A percentile compares a stretch with the other conserved stretches of the same genome.
Conservation (phyloP, 2,113 vertebrate genomes). For the Amazona guildingii region DNA sequence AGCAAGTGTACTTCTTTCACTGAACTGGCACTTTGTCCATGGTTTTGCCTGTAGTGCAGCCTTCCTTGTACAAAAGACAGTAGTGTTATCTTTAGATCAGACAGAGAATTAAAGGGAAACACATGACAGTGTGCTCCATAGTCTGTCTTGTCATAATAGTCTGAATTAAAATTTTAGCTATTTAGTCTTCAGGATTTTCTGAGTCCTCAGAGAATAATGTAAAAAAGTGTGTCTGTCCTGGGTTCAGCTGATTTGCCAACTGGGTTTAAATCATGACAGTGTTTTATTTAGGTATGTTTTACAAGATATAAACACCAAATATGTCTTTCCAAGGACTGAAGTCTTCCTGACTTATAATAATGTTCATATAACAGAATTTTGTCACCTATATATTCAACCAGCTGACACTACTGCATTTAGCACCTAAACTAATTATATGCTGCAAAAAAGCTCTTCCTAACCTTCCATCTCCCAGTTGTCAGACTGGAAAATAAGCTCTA, state of each 20-base stretch:
- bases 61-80: background rate
- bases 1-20: background rate
- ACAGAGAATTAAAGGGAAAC: background rate
- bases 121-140: background rate
- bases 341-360: background rate
- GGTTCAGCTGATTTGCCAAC: no score
- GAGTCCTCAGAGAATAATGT: background rate
- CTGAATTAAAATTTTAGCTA: background rate
- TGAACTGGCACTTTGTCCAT: background rate
- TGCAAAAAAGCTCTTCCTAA: background rate
- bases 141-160: background rate
- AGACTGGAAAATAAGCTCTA: slow-evolving; percentile 18
- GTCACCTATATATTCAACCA: background rate
- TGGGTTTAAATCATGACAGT: no score
- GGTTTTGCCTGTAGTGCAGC: background rate
- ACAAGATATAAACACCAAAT: background rate
- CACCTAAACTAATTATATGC: background rate
- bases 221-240: no score
- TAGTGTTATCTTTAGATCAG: background rate
- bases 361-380: background rate
- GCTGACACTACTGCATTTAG: background rate
- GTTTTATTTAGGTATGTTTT: background rate
- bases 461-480: background rate
- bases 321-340: background rate
- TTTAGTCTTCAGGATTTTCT: background rate